Base-by-base conservation (phyloP, 1,140 invertebrate genomes). In the Trichoplusia ni region DNA sequence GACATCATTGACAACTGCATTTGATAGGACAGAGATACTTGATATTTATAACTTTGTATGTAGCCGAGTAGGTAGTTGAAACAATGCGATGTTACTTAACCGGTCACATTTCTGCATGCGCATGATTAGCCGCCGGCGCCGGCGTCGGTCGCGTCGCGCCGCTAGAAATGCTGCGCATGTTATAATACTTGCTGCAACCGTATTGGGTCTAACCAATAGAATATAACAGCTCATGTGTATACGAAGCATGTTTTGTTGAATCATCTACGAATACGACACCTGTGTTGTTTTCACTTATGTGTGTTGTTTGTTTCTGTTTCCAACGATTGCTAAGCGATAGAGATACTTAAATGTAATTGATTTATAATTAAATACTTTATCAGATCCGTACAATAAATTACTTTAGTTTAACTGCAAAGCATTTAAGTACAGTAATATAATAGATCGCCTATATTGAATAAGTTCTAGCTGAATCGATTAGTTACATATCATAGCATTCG, bases 41-140 rank as follows among this genome's bases (percentile, higher is more conserved):
- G n/a, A n/a, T n/a, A n/a, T n/a, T n/a, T n/a, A n/a, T n/a, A n/a
- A n/a, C 46, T 6, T 7, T 16, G 31, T 14, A 38, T 33, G 31
- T 25, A 38, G 2, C 38, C 31, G 11, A 4, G 13, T 38, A 54
- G 31, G 37, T 21, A 37, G 9, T 47, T 54, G 23, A 21, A 25
- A 54, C 51, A 38, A 58, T 38, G 14, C 8, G 27, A 27, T 27
- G 14, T 18, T 38, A 14, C 31, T 29, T 27, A 44, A 58, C 21
- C 27, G 13, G 2, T 63, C 60, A 14, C 18, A 63, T 63, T 63
- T 40, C 60, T 63, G 60, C 47, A 64, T 54, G 37, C 47, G 54
- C 38, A 42, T 44, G 38, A 58, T 37, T 31, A 13, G 37, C 27
- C 38, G 38, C 14, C 38, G 54, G 42, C 42, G 56, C 40, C 53